phyloP scores from a whole-genome alignment of 2,113 vertebrate genomes.

The Vulpes vulpes region DNA sequence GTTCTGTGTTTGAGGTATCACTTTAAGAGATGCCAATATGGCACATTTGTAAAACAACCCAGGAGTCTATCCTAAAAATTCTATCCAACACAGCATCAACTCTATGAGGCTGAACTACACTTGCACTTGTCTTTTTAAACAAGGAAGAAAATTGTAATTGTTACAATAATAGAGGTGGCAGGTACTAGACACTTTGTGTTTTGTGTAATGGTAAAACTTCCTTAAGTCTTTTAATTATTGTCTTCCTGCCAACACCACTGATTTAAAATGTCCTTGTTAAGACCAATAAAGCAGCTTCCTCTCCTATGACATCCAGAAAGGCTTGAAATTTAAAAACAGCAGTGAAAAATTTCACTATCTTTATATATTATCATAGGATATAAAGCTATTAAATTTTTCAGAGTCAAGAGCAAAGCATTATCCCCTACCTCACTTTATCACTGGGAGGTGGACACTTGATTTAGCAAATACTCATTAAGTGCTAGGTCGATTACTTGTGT shows the following conservation, averaged over 20 bases:
- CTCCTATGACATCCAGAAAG: conserved; percentile 54
- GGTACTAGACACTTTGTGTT: conserved; percentile 47
- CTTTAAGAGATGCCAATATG: conserved; percentile 78
- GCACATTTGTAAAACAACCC: conserved; percentile 65
- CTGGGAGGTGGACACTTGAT: neutral
- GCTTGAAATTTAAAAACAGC: conserved; percentile 39
- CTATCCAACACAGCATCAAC: conserved; percentile 29
- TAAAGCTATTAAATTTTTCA: conserved; percentile 59
- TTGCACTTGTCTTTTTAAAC: conserved; percentile 41
- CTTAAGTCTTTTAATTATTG: conserved; percentile 56
- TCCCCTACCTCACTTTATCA: neutral
- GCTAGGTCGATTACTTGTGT: neutral
- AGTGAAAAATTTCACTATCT: conserved; percentile 60
- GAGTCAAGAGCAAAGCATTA: conserved; percentile 62
- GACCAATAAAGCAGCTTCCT: conserved; percentile 48
- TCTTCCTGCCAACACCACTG: conserved; percentile 35
- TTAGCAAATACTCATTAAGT: neutral
- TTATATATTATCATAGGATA: conserved; percentile 58
- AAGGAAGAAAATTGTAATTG: conserved; percentile 46
- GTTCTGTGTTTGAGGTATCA: conserved; percentile 71
- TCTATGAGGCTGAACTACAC: neutral
- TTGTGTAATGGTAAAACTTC: conserved; percentile 52
- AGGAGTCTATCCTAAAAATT: conserved; percentile 58
- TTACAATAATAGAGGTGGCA: conserved; percentile 42
- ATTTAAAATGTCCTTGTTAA: conserved; percentile 60